Evolutionary conservation across 2,888 invertebrate species (phyloP).

Genomic region (Ryuthela nishihirai): DNA sequence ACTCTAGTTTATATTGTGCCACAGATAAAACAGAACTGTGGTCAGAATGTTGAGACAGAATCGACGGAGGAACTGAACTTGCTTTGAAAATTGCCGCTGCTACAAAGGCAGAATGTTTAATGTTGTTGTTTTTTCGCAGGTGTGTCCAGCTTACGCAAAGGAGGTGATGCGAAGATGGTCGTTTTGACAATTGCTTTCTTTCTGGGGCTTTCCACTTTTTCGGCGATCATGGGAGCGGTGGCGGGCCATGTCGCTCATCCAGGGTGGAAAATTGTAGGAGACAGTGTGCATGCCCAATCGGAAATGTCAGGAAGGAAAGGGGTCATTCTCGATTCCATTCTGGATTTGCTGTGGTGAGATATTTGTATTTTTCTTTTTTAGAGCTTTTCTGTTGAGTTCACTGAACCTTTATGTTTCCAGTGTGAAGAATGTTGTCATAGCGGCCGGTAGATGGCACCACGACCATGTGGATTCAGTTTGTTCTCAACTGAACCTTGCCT

Average conservation of each 20-base stretch:
- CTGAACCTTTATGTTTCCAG: neutral
- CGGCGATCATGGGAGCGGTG: conserved; percentile 70
- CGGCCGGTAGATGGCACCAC: no score
- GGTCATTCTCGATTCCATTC: conserved; percentile 73
- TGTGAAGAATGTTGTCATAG: neutral
- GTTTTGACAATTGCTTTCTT: conserved; percentile 76
- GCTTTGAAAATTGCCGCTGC: no score
- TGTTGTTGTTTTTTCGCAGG: conserved; percentile 54
- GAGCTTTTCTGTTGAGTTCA: no score
- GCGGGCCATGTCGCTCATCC: conserved; percentile 72
- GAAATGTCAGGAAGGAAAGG: conserved; percentile 41
- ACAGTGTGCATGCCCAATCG: conserved; percentile 56
- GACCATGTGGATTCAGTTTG: no score
- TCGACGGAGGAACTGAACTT: no score
- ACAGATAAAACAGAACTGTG: no score
- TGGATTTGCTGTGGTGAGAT: conserved; percentile 80
- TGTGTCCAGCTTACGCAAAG: conserved; percentile 78
- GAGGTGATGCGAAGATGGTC: conserved; percentile 80
- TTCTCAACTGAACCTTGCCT: no score
- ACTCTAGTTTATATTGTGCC: no score
- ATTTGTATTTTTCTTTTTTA: conserved; percentile 42
- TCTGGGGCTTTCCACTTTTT: conserved; percentile 72
- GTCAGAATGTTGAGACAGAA: no score
- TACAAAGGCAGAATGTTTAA: no score
- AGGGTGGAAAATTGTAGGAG: conserved; percentile 60